These are phyloP conservation scores for Stenoptilia bipunctidactyla DNA, from an alignment of 2,888 invertebrate genomes.

Conservation along the genomic window DNA sequence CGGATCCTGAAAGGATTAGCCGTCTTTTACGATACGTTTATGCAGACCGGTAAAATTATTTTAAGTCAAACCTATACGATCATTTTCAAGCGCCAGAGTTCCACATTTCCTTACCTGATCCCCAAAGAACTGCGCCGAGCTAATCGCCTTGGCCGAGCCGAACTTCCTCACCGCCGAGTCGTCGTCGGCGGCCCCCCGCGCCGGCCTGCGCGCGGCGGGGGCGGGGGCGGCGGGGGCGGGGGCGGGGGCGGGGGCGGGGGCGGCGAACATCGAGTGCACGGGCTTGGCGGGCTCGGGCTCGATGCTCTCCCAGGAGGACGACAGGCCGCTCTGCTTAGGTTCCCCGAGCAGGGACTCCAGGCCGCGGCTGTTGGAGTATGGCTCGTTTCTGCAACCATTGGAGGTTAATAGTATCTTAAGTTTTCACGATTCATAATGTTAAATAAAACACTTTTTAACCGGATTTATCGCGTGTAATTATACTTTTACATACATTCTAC, in stretches of 20 bases:
- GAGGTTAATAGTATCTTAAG: too few species aligned
- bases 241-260: slow-evolving; percentile 12
- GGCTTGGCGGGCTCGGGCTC: slow-evolving; percentile 40
- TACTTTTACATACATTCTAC: too few species aligned
- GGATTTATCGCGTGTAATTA: too few species aligned
- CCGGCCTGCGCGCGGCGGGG: slow-evolving; percentile 12
- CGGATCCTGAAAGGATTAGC: too few species aligned
- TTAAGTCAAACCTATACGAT: too few species aligned
- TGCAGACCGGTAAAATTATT: too few species aligned
- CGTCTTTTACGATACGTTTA: too few species aligned
- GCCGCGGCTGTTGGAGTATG: slow-evolving; percentile 29
- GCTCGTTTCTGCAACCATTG: slow-evolving; percentile 46
- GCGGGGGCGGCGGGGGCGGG: slow-evolving; percentile 10
- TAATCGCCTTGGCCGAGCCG: slow-evolving; percentile 96
- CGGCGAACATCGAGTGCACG: slow-evolving; percentile 45
- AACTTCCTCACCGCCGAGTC: slow-evolving; percentile 95
- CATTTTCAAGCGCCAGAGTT: too few species aligned
- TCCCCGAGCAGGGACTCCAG: slow-evolving; percentile 27
- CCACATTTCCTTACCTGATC: slow-evolving; percentile 75
- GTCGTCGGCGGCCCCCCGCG: slow-evolving; percentile 41
- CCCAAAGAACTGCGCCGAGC: slow-evolving; percentile 96
- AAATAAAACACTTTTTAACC: too few species aligned
- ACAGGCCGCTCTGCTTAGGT: slow-evolving; percentile 12
- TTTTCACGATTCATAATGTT: too few species aligned
- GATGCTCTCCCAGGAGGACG: slow-evolving; percentile 35